Conservation (phyloP, 1,140 invertebrate species). For the Drosophila elegans region DNA sequence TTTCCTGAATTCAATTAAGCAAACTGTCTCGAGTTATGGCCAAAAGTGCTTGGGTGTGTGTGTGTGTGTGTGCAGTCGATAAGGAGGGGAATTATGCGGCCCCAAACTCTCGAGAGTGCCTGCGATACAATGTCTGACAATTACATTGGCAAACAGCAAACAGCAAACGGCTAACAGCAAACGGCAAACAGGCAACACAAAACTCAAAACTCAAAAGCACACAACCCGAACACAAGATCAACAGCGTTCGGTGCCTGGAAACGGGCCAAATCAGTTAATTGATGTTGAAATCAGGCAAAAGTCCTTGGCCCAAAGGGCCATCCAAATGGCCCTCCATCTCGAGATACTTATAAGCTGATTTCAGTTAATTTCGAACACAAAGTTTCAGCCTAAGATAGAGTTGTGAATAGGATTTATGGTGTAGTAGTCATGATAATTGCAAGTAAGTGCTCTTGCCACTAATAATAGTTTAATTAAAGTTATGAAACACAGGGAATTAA, state of each 20-base stretch:
- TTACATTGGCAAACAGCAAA: slow-evolving; percentile 14
- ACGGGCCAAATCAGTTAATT: slow-evolving; percentile 45
- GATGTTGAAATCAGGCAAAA: slow-evolving; percentile 26
- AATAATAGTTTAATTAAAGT: neutral
- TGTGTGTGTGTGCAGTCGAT: neutral
- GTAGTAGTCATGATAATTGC: neutral
- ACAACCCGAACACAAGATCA: slow-evolving; percentile 10
- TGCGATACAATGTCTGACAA: slow-evolving; percentile 20
- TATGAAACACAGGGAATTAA: too few species aligned
- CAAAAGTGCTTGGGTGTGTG: slow-evolving; percentile 9
- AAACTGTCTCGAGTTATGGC: slow-evolving; percentile 64
- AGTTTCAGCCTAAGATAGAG: neutral
- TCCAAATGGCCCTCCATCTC: slow-evolving; percentile 12
- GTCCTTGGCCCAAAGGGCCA: neutral
- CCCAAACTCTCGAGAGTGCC: slow-evolving; percentile 4
- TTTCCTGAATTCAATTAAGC: slow-evolving; percentile 78
- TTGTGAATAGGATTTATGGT: neutral
- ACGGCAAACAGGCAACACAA: neutral
- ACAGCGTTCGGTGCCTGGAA: slow-evolving; percentile 24
- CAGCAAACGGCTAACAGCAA: slow-evolving; percentile 7
- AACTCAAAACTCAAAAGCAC: neutral
- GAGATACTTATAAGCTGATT: slow-evolving; percentile 13
- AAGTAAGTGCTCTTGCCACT: neutral
- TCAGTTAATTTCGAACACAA: slow-evolving; percentile 3
- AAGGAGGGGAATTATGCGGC: slow-evolving; percentile 25